These are phyloP conservation scores for Tautogolabrus adspersus DNA, from an alignment of 2,113 vertebrate genomes.

Conservation along the genomic window DNA sequence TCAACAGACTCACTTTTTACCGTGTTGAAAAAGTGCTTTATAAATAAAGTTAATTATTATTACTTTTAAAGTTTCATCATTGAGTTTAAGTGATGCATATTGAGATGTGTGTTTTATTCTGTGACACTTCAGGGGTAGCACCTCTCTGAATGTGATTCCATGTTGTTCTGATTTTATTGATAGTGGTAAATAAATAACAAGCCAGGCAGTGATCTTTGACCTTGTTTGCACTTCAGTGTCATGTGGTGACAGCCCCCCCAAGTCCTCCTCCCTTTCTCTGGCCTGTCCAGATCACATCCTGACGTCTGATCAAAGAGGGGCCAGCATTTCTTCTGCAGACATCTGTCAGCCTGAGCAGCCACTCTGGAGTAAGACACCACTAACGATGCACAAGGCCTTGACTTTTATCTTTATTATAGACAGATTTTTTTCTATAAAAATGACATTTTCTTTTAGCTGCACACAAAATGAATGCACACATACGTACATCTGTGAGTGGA, in stretches of 20 bases:
- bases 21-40: no score
- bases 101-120: neutral
- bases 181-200: neutral
- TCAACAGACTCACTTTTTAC: no score
- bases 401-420: neutral
- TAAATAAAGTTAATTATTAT: no score
- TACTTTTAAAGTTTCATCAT: neutral
- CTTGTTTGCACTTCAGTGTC: constrained; percentile 44
- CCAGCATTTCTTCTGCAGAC: constrained; percentile 26
- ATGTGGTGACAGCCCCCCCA: constrained; percentile 28
- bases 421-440: neutral
- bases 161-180: neutral
- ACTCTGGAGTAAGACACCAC: constrained; percentile 60
- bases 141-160: neutral
- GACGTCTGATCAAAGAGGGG: constrained; percentile 29
- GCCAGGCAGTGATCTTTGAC: constrained; percentile 44
- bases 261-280: constrained; percentile 8
- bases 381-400: neutral
- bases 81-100: neutral
- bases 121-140: neutral
- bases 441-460: neutral
- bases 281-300: constrained; percentile 8
- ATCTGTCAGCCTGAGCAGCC: constrained; percentile 18
- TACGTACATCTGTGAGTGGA: neutral
- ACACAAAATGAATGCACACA: neutral